Base-by-base conservation (phyloP, 2,888 invertebrate genomes). In the Perdita meconis region DNA sequence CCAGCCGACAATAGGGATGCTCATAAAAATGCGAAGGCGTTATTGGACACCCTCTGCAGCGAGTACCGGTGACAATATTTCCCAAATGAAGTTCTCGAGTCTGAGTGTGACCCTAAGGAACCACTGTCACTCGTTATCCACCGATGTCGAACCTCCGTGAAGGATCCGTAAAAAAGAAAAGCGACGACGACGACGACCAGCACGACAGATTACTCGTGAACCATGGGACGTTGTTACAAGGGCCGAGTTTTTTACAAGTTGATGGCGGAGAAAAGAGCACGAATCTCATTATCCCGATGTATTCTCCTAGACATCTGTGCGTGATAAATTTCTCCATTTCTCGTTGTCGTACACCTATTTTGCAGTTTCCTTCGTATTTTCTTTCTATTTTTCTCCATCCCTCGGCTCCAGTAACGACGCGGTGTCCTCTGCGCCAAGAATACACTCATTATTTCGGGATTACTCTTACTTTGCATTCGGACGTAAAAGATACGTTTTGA, bases 261-360 rank as follows among this genome's bases (percentile, higher is more conserved):
- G 64, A 77, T 74, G 74, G 47, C 64, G n/a, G 34, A 30, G 67
- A 63, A 73, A 73, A 61, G 57, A 59, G 65, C 65, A 63, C 61
- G 76, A 47, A 44, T 77, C 75, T 77, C 67, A 74, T 77, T 77
- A 74, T 68, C 67, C 63, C 47, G 63, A 77, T 74, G 75, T 77
- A 59, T 77, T 67, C 57, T 64, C 59, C 44, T 16, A 72, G 73
- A 75, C 65, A 67, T 66, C 74, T 77, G 57, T 63, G 57, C 75
- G 60, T 68, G 64, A 65, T 57, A 55, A 65, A 68, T 68, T 56
- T 64, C 66, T 68, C 63, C 44, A 59, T 44, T 36, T 16, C 53
- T 26, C 40, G 26, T 22, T 16, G 2, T n/a, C 22, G 36, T 10
- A 19, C 13, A 19, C n/a, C 4, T n/a, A 51, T 16, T 66, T 36